phyloP scores from a whole-genome alignment of 2,113 vertebrate genomes.

The Chaenogobius annularis region DNA sequence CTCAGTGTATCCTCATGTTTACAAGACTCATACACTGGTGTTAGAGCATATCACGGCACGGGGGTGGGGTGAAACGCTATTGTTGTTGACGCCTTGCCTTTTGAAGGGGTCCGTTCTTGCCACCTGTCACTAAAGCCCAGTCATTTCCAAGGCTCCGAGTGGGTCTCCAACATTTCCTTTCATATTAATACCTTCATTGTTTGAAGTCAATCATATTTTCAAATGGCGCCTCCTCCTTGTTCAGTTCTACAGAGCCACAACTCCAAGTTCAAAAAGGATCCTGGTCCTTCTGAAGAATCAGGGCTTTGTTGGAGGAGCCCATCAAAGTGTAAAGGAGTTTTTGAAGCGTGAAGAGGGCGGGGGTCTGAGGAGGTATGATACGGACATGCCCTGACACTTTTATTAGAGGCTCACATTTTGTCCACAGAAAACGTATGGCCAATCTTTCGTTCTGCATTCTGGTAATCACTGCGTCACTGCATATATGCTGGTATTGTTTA shows the following conservation, averaged over 20 bases:
- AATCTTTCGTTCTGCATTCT: not conserved
- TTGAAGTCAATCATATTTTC: constrained; percentile 10
- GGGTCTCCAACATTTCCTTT: constrained; percentile 9
- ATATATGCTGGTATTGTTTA: constrained; percentile 41
- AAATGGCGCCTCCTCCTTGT: not conserved
- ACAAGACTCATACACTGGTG: constrained; percentile 46
- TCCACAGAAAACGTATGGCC: not conserved
- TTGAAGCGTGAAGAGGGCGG: constrained; percentile 30
- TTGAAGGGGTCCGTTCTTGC: constrained; percentile 40
- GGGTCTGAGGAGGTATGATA: constrained; percentile 23
- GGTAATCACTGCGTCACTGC: constrained; percentile 1
- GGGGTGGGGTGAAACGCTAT: constrained; percentile 22
- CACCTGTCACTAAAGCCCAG: constrained; percentile 50
- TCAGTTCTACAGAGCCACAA: constrained; percentile 19
- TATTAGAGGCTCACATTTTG: constrained; percentile 7
- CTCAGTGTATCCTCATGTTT: constrained; percentile 45
- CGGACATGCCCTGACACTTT: constrained; percentile 10
- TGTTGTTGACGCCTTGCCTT: constrained; percentile 60
- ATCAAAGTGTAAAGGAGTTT: constrained; percentile 60
- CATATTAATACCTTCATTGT: constrained; percentile 7
- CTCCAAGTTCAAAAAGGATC: constrained; percentile 60
- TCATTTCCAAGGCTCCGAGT: constrained; percentile 35
- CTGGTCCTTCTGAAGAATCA: constrained; percentile 55
- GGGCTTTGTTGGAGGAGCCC: constrained; percentile 66
- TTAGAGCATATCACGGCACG: constrained; percentile 27